Evolutionary conservation across 2,113 vertebrate species (phyloP).

Genomic region (Heliornis fulica): DNA sequence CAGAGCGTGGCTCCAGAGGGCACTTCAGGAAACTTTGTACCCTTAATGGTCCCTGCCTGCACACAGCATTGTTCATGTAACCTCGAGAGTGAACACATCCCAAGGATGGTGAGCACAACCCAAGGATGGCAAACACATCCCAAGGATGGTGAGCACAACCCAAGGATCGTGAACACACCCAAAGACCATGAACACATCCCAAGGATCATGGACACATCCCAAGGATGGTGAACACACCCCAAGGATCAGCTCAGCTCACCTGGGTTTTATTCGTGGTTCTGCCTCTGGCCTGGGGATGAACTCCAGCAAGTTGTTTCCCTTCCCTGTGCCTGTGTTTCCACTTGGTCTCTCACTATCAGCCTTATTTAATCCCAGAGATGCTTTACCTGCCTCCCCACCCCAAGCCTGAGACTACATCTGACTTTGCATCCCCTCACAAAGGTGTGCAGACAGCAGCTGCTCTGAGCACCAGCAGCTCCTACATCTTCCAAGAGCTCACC

Average conservation of each 20-base stretch:
- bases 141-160: not conserved
- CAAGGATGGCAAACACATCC: not conserved
- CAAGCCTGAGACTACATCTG: fast-evolving
- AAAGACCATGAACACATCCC: too few species aligned
- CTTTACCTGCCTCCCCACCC: not conserved
- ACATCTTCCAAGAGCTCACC: not conserved
- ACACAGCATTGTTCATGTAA: not conserved
- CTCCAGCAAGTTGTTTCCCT: not conserved
- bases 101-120: not conserved
- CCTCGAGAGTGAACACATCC: not conserved
- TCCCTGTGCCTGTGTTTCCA: not conserved
- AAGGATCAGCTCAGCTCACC: not conserved
- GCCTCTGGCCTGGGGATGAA: not conserved
- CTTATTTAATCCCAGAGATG: not conserved
- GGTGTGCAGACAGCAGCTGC: not conserved
- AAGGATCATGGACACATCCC: not conserved
- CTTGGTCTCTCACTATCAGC: not conserved
- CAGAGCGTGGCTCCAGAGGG: not conserved
- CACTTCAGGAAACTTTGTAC: not conserved
- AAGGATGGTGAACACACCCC: not conserved
- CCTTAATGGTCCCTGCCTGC: fast-evolving
- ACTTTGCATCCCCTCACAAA: not conserved
- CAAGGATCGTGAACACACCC: not conserved
- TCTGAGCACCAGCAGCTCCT: not conserved
- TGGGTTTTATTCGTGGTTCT: slow-evolving; percentile 25